Base-by-base conservation (phyloP, 92 coral and sea anemone genomes). In the Micromussa lordhowensis region DNA sequence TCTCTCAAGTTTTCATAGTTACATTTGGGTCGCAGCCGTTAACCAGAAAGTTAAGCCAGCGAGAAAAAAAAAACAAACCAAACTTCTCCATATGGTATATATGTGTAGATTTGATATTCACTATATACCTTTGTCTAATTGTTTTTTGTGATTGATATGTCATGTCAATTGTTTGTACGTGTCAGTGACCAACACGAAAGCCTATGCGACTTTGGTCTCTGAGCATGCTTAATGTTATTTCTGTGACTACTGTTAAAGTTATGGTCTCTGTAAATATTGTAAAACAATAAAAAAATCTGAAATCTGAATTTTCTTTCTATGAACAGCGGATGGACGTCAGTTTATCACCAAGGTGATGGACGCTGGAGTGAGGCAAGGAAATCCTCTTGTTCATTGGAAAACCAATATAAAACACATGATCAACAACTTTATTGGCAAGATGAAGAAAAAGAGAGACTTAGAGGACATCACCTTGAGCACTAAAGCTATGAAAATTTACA, bases 321-420 rank as follows among this genome's bases (percentile, higher is more conserved):
- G 18, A 63, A 63, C 81, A 96, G 99, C 82, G 73, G 94, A 83
- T 55, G 99, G 99, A 7, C 96, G 96, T 15, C 89, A 90, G 66
- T 94, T 96, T 71, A 93, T 96, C 71, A 76, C 82, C 88, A 96
- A 93, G 86, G 96, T 96, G 24, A 94, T 96, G 93, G 92, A 91
- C 63, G 97, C 99, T 3, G 96, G 94, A 54, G 97, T 91, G 58
- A 82, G 82, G 68, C 99, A 96, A 40, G 99, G 99, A 34, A 96
- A 94, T 66, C 99, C 99, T 15, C 91, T 94, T 12, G 94, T 90
- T 34, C 94, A 95, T 21, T 96, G 95, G 93, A 96, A 90, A 84
- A 94, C 97, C 79, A 94, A 96, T 85, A 93, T 96, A 28, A 94
- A 96, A 84, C 94, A 87, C 83, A 96, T 96, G 95, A 87, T 96